Evolutionary conservation across 2,797 vertebrate genomes (phyloP).

Genomic region (Acrossocheilus wenchowensis): DNA sequence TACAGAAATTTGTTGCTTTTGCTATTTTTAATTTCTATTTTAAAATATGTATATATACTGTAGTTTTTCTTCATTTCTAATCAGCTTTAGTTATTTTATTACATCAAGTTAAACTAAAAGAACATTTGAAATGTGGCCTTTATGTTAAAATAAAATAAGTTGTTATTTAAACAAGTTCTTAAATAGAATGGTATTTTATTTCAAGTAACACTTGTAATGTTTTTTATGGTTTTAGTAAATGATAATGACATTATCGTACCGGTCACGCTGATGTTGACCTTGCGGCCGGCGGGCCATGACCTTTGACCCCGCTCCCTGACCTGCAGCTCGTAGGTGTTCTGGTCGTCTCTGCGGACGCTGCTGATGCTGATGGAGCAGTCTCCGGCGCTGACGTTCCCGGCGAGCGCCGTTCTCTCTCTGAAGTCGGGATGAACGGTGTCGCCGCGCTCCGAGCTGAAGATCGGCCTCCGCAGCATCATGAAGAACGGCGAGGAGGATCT

Average conservation of each 20-base stretch:
- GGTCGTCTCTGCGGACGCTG: constrained; percentile 68
- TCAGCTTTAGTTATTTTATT: no score
- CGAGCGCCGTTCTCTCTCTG: constrained; percentile 67
- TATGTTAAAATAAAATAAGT: no score
- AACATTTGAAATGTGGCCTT: no score
- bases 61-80: no score
- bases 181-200: not conserved
- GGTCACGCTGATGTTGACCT: not conserved
- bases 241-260: not conserved
- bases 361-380: constrained; percentile 81
- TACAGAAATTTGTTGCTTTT: no score
- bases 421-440: constrained; percentile 65
- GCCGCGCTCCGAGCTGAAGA: constrained; percentile 71
- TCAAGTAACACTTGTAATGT: not conserved
- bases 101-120: no score
- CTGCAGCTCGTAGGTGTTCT: constrained; percentile 71
- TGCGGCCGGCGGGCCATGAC: constrained; percentile 72
- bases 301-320: constrained; percentile 68
- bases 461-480: constrained; percentile 58
- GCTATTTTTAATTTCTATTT: no score
- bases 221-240: not conserved
- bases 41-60: no score
- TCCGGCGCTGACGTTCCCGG: constrained; percentile 68
- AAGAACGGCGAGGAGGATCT: constrained; percentile 61
- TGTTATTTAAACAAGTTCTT: no score